Conservation (phyloP, 2,888 invertebrate species). For the Julus scanicus region DNA sequence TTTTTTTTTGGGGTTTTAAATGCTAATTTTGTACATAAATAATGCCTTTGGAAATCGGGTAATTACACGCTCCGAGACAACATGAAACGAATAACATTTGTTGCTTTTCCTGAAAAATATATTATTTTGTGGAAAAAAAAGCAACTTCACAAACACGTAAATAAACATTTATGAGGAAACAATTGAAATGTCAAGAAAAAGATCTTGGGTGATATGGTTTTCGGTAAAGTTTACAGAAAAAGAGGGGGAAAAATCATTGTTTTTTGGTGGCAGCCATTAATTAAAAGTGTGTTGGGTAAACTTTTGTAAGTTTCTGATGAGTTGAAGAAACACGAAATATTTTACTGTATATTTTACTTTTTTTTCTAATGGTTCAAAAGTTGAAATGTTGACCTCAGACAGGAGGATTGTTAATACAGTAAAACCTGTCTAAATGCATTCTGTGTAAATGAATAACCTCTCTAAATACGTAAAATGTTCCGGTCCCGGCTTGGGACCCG, state of each 20-base stretch:
- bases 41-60: slow-evolving; percentile 17
- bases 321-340: not conserved
- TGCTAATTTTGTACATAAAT: slow-evolving; percentile 21
- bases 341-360: not conserved
- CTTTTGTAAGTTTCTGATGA: not conserved
- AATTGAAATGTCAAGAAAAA: slow-evolving; percentile 23
- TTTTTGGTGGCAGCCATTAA: slow-evolving; percentile 9
- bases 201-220: slow-evolving; percentile 10
- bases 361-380: not conserved
- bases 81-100: not conserved
- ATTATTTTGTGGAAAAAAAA: not conserved
- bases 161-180: slow-evolving; percentile 30
- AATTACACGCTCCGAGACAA: slow-evolving; percentile 8
- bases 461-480: no score
- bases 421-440: no score
- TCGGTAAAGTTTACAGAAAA: slow-evolving; percentile 24
- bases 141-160: not conserved
- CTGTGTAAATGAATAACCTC: no score
- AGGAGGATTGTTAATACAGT: not conserved
- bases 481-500: no score
- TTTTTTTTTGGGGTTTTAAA: not conserved
- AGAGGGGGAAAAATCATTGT: not conserved
- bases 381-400: not conserved
- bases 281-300: not conserved
- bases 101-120: not conserved